Base-by-base conservation (phyloP, 2,797 vertebrate genomes). In the Gambusia yucatana region DNA sequence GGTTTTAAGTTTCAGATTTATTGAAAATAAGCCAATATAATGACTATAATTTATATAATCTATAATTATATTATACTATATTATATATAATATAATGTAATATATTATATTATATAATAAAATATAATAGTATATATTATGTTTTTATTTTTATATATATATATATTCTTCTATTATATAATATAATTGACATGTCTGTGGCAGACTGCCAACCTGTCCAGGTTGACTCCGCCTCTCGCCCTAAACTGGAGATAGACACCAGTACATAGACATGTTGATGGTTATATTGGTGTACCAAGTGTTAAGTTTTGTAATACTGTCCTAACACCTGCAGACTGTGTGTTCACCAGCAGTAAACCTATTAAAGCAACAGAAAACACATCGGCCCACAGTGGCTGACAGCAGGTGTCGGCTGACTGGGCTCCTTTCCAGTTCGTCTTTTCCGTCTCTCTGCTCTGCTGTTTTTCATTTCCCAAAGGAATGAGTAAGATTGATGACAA, bases 301-400 rank as follows among this genome's bases (percentile, higher is more conserved):
- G 63, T 65, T 20, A 39, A 16, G 33, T 4, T 36, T 65, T 39
- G 61, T 63, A 36, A 17, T 39, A 8, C 22, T 10, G 3, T 11
- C 22, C 36, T 39, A 39, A 65, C 22, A 20, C 33, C 63, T 22
- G 63, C 33, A 65, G 33, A 65, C 36, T 36, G 0, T 65, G 0
- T 39, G 59, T 65, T 48, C n/a, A 33, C 30, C 70, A 48, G 16
- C 16, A 46, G 44, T 72, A 48, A 48, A 73, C 30, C 16, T 55
- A 39, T 25, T 50, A 20, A n/a, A 77, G 77, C 28, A 84, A 65
- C 77, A 52, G 44, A 59, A 72, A 97, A 83, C 95, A 97, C 88
- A 97, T 97, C 86, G 96, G 86, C 43, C 95, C 4, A 39, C 48
- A 52, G 48, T 76, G 7, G 55, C 65, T 79, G 86, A 78, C 48